phyloP scores from a whole-genome alignment of 2,888 invertebrate genomes.

The Apantesis nais region DNA sequence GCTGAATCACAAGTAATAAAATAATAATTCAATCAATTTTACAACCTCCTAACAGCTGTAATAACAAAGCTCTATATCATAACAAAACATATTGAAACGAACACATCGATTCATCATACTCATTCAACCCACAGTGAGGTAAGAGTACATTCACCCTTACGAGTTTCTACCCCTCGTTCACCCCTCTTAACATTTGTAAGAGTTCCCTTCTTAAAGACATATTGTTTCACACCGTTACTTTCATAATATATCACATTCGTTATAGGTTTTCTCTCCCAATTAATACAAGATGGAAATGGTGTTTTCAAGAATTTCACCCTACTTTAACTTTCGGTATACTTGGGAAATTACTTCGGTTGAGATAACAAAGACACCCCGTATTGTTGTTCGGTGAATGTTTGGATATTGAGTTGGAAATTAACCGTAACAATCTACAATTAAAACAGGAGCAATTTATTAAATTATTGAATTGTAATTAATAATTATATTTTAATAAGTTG shows the following conservation, averaged over 20 bases:
- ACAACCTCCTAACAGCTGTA: too few species aligned
- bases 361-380: neutral
- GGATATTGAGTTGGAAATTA: neutral
- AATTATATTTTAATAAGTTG: neutral
- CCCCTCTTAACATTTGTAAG: conserved; percentile 38
- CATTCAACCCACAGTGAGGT: conserved; percentile 25
- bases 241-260: conserved; percentile 31
- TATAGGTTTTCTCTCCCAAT: conserved; percentile 32
- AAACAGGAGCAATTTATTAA: neutral
- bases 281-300: conserved; percentile 16
- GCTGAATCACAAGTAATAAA: too few species aligned
- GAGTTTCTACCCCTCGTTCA: conserved; percentile 14
- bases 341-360: conserved; percentile 5
- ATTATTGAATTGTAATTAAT: neutral
- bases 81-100: conserved; percentile 2
- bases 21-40: too few species aligned
- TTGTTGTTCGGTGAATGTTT: conserved; percentile 1
- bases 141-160: conserved; percentile 36
- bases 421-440: neutral
- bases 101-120: neutral
- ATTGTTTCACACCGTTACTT: conserved; percentile 35
- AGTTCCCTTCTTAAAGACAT: conserved; percentile 30
- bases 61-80: neutral
- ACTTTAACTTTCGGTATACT: conserved; percentile 6
- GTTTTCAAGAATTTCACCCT: conserved; percentile 12